These are phyloP conservation scores for Varecia variegata DNA, from an alignment of 2,797 vertebrate species.

Conservation along the genomic window DNA sequence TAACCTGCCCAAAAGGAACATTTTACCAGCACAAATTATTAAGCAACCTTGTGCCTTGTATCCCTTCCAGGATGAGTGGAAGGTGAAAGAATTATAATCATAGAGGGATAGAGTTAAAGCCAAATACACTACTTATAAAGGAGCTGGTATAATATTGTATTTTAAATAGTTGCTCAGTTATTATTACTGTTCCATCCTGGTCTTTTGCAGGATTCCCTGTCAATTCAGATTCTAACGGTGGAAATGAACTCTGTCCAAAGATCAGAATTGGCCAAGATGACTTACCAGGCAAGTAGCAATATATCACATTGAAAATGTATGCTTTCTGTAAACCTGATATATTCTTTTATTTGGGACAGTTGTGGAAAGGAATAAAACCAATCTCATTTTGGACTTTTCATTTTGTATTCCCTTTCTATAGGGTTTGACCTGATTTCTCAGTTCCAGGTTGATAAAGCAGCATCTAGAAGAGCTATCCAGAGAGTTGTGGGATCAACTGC, in stretches of 20 bases:
- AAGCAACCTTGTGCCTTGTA: background rate
- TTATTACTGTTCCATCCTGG: background rate
- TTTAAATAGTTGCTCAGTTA: constrained; percentile 34
- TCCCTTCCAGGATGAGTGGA: background rate
- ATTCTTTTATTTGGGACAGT: background rate
- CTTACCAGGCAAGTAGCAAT: constrained; percentile 89
- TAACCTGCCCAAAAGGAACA: background rate
- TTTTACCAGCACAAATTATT: constrained; percentile 39
- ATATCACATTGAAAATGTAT: background rate
- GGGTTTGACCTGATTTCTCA: constrained; percentile 94
- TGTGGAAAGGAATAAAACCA: constrained; percentile 8
- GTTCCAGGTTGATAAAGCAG: constrained; percentile 92
- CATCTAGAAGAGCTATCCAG: constrained; percentile 87
- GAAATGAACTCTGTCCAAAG: constrained; percentile 87
- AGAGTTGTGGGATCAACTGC: constrained; percentile 88
- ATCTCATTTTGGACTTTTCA: background rate
- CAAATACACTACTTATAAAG: background rate
- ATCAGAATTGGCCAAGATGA: constrained; percentile 87
- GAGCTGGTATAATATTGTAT: background rate
- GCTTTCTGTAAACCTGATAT: background rate
- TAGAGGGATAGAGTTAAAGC: background rate
- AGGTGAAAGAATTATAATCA: constrained; percentile 3
- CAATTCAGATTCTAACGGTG: constrained; percentile 85
- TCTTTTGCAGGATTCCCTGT: constrained; percentile 86
- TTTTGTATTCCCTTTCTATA: constrained; percentile 70